Evolutionary conservation across 2,113 vertebrate genomes (phyloP).

Genomic region (Nestor notabilis): DNA sequence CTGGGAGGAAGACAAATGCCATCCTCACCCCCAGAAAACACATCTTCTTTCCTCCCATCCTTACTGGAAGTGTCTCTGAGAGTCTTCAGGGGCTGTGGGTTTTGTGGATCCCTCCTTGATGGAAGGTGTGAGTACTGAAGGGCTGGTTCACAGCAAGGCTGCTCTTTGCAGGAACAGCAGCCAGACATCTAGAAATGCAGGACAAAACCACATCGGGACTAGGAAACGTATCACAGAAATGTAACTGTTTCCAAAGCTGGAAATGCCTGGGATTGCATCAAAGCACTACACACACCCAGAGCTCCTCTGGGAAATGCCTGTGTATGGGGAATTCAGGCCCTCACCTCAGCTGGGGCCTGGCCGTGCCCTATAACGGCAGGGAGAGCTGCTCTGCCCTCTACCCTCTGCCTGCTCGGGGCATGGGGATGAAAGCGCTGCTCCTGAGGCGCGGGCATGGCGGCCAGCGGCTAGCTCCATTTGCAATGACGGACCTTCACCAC

Average conservation of each 20-base stretch:
- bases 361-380: rapidly evolving
- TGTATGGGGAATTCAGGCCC: neutral
- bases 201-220: neutral
- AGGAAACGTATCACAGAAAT: neutral
- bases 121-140: no score
- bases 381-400: neutral
- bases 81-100: neutral
- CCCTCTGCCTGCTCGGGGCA: neutral
- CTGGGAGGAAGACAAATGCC: neutral
- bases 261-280: neutral
- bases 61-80: neutral
- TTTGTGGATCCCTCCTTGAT: neutral
- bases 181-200: neutral
- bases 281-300: neutral
- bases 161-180: neutral
- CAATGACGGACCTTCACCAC: neutral
- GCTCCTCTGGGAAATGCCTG: neutral
- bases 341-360: neutral
- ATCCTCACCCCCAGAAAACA: neutral
- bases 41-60: neutral
- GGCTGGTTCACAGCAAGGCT: neutral
- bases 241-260: neutral
- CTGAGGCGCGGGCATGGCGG: neutral
- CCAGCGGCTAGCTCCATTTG: neutral
- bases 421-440: neutral